Evolutionary conservation across 1,140 invertebrate genomes (phyloP).

Genomic region (Leptopilina clavipes): DNA sequence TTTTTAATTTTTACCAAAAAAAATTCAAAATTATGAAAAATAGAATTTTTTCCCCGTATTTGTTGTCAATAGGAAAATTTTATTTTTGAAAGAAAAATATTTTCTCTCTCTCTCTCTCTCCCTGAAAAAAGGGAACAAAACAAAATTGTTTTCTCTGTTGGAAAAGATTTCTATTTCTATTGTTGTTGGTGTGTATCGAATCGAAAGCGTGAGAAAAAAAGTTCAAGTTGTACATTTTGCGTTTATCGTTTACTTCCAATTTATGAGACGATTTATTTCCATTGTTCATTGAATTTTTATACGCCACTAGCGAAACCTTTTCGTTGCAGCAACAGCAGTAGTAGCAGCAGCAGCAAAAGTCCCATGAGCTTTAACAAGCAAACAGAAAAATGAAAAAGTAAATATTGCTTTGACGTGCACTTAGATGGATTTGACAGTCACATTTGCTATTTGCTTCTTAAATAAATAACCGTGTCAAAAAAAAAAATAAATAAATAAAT

Average conservation of each 20-base stretch:
- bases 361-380: background rate
- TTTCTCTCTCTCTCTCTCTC: too few species aligned
- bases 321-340: too few species aligned
- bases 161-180: background rate
- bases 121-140: too few species aligned
- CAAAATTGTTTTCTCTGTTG: too few species aligned
- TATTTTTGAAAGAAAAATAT: too few species aligned
- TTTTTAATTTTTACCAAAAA: too few species aligned
- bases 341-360: background rate
- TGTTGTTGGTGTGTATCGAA: background rate
- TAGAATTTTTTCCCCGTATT: too few species aligned
- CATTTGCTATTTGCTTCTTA: slow-evolving; percentile 5
- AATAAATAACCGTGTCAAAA: background rate
- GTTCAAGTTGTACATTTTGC: slow-evolving; percentile 1
- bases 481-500: background rate
- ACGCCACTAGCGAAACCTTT: slow-evolving; percentile 8
- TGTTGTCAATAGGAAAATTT: too few species aligned
- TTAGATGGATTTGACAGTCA: slow-evolving; percentile 19
- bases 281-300: slow-evolving; percentile 34
- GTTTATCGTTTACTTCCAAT: background rate
- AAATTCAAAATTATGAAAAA: too few species aligned
- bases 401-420: background rate
- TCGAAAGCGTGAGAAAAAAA: background rate
- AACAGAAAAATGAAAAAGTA: background rate
- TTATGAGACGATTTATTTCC: slow-evolving; percentile 27